phyloP scores from a whole-genome alignment of 2,888 invertebrate genomes.

The Drosophila sordidula region DNA sequence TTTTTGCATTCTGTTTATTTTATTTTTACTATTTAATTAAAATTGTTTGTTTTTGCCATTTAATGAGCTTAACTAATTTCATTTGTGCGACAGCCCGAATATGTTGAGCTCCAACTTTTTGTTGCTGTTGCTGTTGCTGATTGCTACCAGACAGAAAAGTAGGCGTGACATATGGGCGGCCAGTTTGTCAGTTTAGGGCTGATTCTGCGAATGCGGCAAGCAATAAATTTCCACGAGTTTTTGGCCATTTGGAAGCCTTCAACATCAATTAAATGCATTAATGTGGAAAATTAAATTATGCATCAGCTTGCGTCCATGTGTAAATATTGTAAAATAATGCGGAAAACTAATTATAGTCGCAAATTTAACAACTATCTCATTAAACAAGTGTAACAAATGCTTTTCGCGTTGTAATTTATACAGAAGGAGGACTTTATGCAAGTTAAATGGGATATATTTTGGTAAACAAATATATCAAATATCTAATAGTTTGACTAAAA shows the following conservation, averaged over 20 bases:
- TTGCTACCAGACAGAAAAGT: constrained; percentile 5
- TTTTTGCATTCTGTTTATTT: constrained; percentile 1
- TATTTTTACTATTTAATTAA: constrained; percentile 52
- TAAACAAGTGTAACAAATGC: not conserved
- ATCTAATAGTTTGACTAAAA: not conserved
- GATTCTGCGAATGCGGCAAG: constrained; percentile 7
- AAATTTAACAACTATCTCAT: not conserved
- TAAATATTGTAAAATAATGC: constrained; percentile 33
- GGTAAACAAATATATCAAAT: not conserved
- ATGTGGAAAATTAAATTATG: constrained; percentile 52
- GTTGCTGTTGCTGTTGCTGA: not conserved
- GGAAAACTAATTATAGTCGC: constrained; percentile 30
- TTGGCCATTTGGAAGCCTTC: constrained; percentile 33
- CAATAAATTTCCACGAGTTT: constrained; percentile 44
- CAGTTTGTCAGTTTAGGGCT: not conserved
- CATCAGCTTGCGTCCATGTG: constrained; percentile 27
- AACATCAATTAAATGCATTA: constrained; percentile 48
- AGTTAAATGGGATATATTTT: not conserved
- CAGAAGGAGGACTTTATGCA: not conserved
- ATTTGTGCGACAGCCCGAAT: constrained; percentile 42
- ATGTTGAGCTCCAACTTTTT: constrained; percentile 25
- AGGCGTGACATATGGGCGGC: constrained; percentile 5
- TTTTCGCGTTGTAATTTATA: not conserved
- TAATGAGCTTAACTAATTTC: constrained; percentile 66
- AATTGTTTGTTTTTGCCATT: constrained; percentile 45